These are phyloP conservation scores for Zonotrichia albicollis DNA, from an alignment of 2,797 vertebrate genomes.

Conservation along the genomic window DNA sequence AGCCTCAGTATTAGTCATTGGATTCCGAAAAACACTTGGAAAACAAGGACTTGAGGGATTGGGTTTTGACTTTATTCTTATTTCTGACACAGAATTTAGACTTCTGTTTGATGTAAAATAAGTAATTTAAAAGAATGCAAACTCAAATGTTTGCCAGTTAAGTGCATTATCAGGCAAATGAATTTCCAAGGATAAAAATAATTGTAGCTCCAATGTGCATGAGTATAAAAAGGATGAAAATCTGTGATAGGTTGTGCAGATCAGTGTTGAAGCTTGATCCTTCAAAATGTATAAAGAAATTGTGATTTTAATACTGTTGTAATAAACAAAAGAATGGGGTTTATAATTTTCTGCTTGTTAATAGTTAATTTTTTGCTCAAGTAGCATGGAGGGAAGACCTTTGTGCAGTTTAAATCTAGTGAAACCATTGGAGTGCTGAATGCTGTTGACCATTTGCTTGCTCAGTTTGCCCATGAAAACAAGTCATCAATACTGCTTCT, in stretches of 20 bases:
- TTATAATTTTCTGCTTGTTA: not conserved
- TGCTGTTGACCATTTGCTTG: not conserved
- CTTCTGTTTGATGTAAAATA: constrained; percentile 14
- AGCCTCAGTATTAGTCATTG: not conserved
- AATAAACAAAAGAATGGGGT: not conserved
- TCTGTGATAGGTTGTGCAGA: not conserved
- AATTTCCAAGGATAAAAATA: not conserved
- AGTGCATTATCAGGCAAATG: not conserved
- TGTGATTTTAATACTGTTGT: not conserved
- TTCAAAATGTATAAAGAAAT: not conserved
- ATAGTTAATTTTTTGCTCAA: not conserved
- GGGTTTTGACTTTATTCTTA: not conserved
- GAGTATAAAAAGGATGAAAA: not conserved
- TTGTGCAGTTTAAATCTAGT: not conserved
- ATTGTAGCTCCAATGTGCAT: not conserved
- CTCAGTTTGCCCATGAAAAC: not conserved
- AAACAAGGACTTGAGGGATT: not conserved
- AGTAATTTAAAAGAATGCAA: not conserved
- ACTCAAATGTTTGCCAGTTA: not conserved
- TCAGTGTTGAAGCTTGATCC: not conserved
- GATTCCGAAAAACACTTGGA: constrained; percentile 3
- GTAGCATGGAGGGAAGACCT: not conserved
- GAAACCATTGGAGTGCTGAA: not conserved
- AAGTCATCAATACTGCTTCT: not conserved
- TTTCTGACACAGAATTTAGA: constrained; percentile 3